Conservation (phyloP, 2,113 vertebrate genomes). For the Lanius ludovicianus region DNA sequence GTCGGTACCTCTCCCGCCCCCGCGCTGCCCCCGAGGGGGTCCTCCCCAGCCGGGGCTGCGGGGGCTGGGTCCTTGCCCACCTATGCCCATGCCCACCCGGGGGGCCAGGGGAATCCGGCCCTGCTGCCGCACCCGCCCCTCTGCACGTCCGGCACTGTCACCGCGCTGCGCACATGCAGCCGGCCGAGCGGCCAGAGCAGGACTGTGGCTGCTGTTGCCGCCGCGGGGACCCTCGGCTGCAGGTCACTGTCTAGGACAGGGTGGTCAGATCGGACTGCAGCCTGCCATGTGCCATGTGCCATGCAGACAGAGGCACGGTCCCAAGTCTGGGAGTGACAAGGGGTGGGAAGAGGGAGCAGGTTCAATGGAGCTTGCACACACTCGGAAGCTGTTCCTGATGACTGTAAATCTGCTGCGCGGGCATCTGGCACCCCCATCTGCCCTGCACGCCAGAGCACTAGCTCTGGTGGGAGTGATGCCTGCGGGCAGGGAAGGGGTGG, state of each 20-base stretch:
- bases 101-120: neutral
- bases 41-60: neutral
- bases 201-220: neutral
- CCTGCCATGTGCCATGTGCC: neutral
- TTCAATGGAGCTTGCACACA: neutral
- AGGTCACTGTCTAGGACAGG: rapidly evolving
- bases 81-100: neutral
- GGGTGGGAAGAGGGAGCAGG: neutral
- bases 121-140: neutral
- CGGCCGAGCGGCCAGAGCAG: neutral
- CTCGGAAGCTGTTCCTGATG: neutral
- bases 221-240: rapidly evolving
- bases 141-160: neutral
- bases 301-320: neutral
- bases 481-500: neutral
- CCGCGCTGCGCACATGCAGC: rapidly evolving
- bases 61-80: neutral
- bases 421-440: neutral
- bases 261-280: rapidly evolving
- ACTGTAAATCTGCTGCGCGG: neutral
- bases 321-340: neutral
- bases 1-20: neutral
- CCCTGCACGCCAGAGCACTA: neutral
- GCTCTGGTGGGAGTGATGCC: neutral
- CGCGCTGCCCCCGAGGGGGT: neutral